Base-by-base conservation (phyloP, 2,113 vertebrate genomes). In the Tretioscincus oriximinensis region DNA sequence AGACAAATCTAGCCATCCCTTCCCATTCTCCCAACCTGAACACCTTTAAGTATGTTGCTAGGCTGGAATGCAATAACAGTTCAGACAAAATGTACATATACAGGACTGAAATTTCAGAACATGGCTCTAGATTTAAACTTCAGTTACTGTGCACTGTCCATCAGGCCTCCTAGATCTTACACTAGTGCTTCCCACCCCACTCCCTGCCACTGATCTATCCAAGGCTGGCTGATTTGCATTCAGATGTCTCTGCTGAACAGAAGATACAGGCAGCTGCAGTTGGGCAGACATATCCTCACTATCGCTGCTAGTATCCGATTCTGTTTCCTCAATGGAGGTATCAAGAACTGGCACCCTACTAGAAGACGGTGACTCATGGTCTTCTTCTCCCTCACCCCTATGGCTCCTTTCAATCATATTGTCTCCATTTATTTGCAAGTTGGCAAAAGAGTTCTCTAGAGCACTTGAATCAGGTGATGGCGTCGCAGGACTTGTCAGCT, bases 71-170 rank as follows among this genome's bases (percentile, higher is more conserved):
- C 89, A 90, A 93, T 86, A 91, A 92, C 92, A 81, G 89, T 0
- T 68, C 35, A 83, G 89, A 93, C 92, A 94, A 73, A 91, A 92
- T 93, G 91, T 94, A 94, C 93, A 95, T 85, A 78, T 86, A 91
- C 11, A 63, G 41, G 77, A 80, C 73, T 3, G 72, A 85, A 61
- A 87, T 76, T 81, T 88, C 82, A 78, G 79, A 88, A 85, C 82
- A 84, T 86, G 90, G 89, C 92, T 91, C 88, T 92, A 81, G 72
- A 80, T 92, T 97, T 96, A 99, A 91, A 99, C 97, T 90, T 99
- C 97, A 78, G 97, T 98, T 89, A 98, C 94, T 49, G 97, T 97
- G 92, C 97, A 99, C 94, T 99, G 97, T 93, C 98, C 98, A 83
- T 99, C 98, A 14, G 98, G 97, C 91, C 96, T 96, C 76, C 96